These are phyloP conservation scores for Alca torda DNA, from an alignment of 2,797 vertebrate genomes.

Conservation along the genomic window DNA sequence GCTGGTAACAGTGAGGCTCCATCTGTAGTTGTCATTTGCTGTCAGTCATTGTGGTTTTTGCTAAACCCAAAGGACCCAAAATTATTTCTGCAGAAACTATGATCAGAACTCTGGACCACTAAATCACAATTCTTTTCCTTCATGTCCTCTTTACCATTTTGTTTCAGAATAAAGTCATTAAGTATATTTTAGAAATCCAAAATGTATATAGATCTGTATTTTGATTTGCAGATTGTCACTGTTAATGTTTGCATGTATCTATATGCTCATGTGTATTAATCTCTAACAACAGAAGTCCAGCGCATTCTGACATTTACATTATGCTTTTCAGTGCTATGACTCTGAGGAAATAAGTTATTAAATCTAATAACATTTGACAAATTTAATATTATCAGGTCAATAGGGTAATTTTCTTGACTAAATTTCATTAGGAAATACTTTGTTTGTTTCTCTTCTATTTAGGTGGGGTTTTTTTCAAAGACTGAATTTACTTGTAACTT, in stretches of 20 bases:
- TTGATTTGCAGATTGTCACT: background rate
- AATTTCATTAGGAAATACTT: constrained; percentile 21
- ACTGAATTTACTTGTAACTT: background rate
- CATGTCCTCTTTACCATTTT: background rate
- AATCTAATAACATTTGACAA: background rate
- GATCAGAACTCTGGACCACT: background rate
- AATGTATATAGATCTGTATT: background rate
- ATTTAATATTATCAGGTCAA: background rate
- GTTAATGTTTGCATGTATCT: background rate
- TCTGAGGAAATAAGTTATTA: background rate
- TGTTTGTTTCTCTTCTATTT: background rate
- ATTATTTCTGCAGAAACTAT: background rate
- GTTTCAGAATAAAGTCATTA: background rate
- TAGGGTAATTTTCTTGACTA: background rate
- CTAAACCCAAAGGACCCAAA: background rate
- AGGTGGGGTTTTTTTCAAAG: background rate
- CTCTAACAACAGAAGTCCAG: background rate
- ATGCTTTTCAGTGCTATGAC: background rate
- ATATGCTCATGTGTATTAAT: background rate
- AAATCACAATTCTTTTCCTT: background rate
- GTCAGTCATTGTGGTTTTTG: background rate
- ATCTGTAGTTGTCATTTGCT: background rate
- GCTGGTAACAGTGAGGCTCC: background rate
- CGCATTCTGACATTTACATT: background rate
- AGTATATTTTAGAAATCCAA: background rate